Base-by-base conservation (phyloP, 2,797 vertebrate species). In the Siniperca obscura region DNA sequence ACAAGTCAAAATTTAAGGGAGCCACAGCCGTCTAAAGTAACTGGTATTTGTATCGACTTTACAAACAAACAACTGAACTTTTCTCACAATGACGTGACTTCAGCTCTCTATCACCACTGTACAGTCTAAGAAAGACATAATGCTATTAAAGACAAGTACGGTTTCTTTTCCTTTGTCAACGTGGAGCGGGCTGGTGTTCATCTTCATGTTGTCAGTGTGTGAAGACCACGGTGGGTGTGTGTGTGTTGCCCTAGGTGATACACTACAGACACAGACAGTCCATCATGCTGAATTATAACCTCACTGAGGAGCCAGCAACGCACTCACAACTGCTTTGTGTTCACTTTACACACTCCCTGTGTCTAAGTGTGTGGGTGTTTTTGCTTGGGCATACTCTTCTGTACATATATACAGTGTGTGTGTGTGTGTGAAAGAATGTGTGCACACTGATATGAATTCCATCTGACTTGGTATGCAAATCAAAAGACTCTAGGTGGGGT, bases 381-480 rank as follows among this genome's bases (percentile, higher is more conserved):
- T 73, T 78, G 81, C 62, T 76, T 80, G 74, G 76, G 71, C 38
- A 69, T 75, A 52, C 73, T 27, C 34, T 22, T 81, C 17, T 73
- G 9, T 64, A 30, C 64, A 44, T 82, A 5, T 79, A 2, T 50
- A 13, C 8, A 69, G 57, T 82, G 27, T 42, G 11, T 68, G 60
- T 78, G 21, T 72, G 73, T 70, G 70, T 75, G 55, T 81, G 72
- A 70, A 57, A 60, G 62, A 64, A 50, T 85, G 78, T 93, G 90
- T 90, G 88, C 91, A 85, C 89, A 88, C 89, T 94, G 94, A 95
- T 94, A 91, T 90, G 87, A 90, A 95, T 97, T 96, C 94, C 94
- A 95, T 96, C 96, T 96, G 96, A 96, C 96, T 97, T 95, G 95
- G 94, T 97, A 98, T 98, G 97, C 96, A 98, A 98, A 99, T 98